A percentile compares a stretch with the other conserved stretches of the same genome.
These are phyloP conservation scores for Pseudopipra pipra DNA, from an alignment of 2,113 vertebrate genomes.

Conservation along the genomic window DNA sequence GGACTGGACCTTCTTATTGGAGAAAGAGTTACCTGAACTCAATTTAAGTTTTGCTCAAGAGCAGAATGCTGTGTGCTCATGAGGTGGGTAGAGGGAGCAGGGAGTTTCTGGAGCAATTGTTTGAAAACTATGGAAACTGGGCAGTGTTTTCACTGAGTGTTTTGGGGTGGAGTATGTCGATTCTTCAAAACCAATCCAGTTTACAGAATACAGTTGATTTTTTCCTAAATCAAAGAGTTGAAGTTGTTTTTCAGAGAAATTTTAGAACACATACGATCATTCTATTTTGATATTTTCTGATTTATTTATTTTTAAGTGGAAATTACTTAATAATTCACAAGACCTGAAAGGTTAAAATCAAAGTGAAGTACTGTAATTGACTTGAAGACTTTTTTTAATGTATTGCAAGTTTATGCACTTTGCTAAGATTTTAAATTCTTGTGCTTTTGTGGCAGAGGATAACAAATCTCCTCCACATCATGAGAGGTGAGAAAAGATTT, in stretches of 20 bases:
- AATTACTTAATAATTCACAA: slow-evolving; percentile 29
- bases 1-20: background rate
- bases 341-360: background rate
- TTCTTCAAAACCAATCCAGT: background rate
- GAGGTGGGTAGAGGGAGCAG: background rate
- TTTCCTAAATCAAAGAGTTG: background rate
- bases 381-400: background rate
- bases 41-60: background rate
- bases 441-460: background rate
- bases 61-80: background rate
- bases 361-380: background rate
- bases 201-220: background rate
- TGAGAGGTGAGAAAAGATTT: background rate
- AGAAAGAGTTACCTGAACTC: background rate
- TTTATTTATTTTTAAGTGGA: background rate
- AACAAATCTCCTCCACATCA: background rate
- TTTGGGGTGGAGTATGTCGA: background rate
- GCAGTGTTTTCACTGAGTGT: background rate
- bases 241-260: background rate
- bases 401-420: background rate
- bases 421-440: background rate
- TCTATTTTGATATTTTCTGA: background rate
- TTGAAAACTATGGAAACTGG: background rate
- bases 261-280: background rate
- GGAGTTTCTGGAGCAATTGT: background rate